Percentiles rank a stretch among this genome's conserved stretches.
phyloP scores from a whole-genome alignment of 2,888 invertebrate species.

The Antheraea assamensis region DNA sequence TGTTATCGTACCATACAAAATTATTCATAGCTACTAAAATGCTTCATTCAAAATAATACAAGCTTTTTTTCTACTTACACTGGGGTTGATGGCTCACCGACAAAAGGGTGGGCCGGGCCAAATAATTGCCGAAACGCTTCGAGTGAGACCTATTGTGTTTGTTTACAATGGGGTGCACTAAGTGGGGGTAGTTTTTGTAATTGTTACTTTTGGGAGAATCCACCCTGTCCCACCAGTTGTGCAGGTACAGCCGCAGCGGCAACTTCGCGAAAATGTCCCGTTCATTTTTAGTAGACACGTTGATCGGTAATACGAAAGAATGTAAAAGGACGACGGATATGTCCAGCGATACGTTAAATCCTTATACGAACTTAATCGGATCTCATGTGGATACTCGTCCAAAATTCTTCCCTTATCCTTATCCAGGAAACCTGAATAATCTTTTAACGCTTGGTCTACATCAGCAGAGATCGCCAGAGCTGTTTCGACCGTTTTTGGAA shows the following conservation, averaged over 20 bases:
- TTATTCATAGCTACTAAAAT: constrained; percentile 81
- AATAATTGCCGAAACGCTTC: constrained; percentile 82
- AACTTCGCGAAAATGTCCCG: constrained; percentile 85
- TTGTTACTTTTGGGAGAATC: constrained; percentile 69
- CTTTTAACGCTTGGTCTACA: constrained; percentile 85
- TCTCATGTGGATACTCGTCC: constrained; percentile 63
- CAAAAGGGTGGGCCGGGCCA: constrained; percentile 81
- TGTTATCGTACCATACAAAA: constrained; percentile 76
- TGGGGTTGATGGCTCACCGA: constrained; percentile 76
- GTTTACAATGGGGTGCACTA: constrained; percentile 78
- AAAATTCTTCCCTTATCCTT: constrained; percentile 83
- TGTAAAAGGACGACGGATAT: constrained; percentile 61
- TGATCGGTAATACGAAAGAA: constrained; percentile 85
- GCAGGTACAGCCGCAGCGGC: constrained; percentile 50
- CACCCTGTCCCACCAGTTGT: constrained; percentile 66
- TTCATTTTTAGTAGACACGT: constrained; percentile 90
- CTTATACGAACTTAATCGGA: constrained; percentile 65
- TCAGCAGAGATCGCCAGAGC: constrained; percentile 76
- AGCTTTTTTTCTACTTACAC: constrained; percentile 56
- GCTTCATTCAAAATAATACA: constrained; percentile 70
- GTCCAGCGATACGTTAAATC: constrained; percentile 65
- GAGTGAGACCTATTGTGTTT: constrained; percentile 78
- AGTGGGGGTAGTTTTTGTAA: constrained; percentile 82
- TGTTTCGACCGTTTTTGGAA: constrained; percentile 75
- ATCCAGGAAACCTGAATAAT: constrained; percentile 85